Conservation (phyloP, 1,140 invertebrate genomes). For the Aphelinus certus region DNA sequence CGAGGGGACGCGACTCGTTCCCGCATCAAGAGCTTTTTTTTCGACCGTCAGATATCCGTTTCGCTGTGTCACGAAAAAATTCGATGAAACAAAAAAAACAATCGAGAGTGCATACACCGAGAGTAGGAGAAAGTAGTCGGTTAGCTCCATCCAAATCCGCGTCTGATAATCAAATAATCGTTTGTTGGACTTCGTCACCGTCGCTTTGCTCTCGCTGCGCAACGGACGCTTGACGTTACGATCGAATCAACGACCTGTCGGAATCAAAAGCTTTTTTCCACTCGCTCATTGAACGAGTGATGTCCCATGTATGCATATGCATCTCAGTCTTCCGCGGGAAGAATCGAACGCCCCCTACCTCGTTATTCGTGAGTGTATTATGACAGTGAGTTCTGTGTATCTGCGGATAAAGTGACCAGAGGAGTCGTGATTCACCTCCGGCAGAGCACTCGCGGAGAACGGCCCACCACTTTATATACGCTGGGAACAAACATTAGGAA, state of each 20-base stretch:
- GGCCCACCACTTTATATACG: no score
- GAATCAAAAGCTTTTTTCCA: no score
- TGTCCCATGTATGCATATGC: no score
- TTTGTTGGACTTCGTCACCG: background rate
- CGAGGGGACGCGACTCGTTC: background rate
- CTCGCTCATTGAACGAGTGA: no score
- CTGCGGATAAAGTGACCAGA: no score
- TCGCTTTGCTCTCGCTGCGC: background rate
- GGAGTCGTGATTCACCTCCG: no score
- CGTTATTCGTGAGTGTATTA: no score
- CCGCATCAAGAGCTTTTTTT: slow-evolving; percentile 26
- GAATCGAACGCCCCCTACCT: no score
- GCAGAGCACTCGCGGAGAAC: no score
- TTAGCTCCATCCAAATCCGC: slow-evolving; percentile 6
- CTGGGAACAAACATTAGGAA: no score
- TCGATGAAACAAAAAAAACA: slow-evolving; percentile 4
- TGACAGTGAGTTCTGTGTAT: no score
- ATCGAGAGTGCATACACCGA: background rate
- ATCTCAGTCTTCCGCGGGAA: no score
- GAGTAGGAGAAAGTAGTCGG: slow-evolving; percentile 11
- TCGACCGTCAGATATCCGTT: background rate
- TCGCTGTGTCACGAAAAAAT: slow-evolving; percentile 8
- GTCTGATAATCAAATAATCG: slow-evolving; percentile 33
- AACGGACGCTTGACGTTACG: background rate
- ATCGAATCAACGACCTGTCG: slow-evolving; percentile 4